Base-by-base conservation (phyloP, 1,140 invertebrate genomes). In the Cheumatopsyche charites region DNA sequence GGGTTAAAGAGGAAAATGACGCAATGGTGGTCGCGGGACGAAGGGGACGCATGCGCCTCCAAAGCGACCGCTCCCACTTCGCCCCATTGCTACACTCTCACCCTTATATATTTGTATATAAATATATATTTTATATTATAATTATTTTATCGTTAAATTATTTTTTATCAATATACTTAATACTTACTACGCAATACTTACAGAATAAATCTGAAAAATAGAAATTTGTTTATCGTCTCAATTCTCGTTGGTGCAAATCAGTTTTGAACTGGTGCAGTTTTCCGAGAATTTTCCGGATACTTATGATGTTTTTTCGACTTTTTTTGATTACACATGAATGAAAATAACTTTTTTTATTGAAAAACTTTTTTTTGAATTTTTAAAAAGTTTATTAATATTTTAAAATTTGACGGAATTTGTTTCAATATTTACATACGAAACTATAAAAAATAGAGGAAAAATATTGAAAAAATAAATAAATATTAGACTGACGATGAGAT, bases 1-100 rank as follows among this genome's bases (percentile, higher is more conserved):
- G 55, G 55, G 68, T 70, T 62, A 19, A 26, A 62, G 36, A 47
- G 58, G 74, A 75, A 75, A 75, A 75, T 75, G 74, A 72, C 74
- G 74, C 74, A 75, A 75, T 71, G 71, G 71, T 65, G 71, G 70
- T 67, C 73, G 65, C 73, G 63, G 43, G 49, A 67, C 62, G 19
- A 42, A 42, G 62, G 69, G 71, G 55, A 69, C 74, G 55, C 70
- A 63, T 70, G 71, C 74, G 74, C 71, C 23, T 1, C 25, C n/a
- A 17, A 9, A 36, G 26, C 62, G 17, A 47, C 42, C 36, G 36
- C 65, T 55, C 63, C 63, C 65, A 67, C 67, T 29, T n/a, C 36
- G 19, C 4, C 1, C 15, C 9, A 55, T 62, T 70, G 68, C 68
- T 55, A 61, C 15, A n/a, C 36, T n/a, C 11, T 9, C 13, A 7